Conservation (phyloP, 2,888 invertebrate species). For the Ferrisia virgata region DNA sequence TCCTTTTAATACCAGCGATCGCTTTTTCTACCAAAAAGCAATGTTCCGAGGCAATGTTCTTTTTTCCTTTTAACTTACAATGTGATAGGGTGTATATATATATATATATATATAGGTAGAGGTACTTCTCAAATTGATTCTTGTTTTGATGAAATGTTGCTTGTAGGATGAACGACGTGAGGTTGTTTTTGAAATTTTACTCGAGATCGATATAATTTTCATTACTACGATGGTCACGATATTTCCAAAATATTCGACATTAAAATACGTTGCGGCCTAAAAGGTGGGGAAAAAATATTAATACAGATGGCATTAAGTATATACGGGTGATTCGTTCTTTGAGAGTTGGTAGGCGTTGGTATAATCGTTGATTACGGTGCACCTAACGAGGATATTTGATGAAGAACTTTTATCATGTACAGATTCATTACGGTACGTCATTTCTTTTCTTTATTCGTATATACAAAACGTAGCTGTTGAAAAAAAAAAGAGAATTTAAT, state of each 20-base stretch:
- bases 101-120: background rate
- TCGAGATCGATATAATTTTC: background rate
- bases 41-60: background rate
- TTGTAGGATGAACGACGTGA: background rate
- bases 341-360: background rate
- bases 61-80: background rate
- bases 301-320: background rate
- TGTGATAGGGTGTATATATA: background rate
- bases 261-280: background rate
- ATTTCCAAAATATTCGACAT: background rate
- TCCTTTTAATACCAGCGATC: constrained; percentile 33
- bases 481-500: background rate
- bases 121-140: background rate
- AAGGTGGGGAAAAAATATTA: background rate
- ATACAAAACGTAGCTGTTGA: background rate
- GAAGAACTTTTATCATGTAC: background rate
- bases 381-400: background rate
- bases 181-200: background rate
- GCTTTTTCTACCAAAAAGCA: constrained; percentile 8
- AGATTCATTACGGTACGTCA: background rate
- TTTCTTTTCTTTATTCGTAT: background rate
- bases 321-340: background rate
- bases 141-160: background rate
- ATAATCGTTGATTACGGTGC: background rate
- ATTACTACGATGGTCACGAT: background rate